phyloP scores from a whole-genome alignment of 1,140 invertebrate species.

The Bombus polaris region DNA sequence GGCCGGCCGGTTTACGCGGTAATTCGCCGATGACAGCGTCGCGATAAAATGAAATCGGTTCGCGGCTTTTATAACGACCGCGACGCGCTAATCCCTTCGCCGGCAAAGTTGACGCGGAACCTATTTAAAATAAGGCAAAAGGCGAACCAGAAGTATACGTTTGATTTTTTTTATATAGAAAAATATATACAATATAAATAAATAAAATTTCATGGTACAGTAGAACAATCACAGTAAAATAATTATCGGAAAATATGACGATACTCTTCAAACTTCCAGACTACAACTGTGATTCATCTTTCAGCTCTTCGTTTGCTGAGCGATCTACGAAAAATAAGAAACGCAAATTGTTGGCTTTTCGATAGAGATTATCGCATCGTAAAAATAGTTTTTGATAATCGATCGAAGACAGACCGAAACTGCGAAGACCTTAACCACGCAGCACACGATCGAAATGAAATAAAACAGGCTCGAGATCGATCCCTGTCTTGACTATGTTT shows the following conservation, averaged over 20 bases:
- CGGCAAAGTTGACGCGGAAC: background rate
- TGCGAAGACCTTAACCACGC: background rate
- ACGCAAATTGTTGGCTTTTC: background rate
- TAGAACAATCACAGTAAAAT: no score
- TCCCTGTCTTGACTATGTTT: background rate
- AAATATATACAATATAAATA: background rate
- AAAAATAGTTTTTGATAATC: slow-evolving; percentile 5
- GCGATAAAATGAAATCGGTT: slow-evolving; percentile 67
- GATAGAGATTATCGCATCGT: background rate
- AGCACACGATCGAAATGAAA: background rate
- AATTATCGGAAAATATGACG: no score
- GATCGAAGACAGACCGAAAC: background rate
- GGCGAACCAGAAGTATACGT: background rate
- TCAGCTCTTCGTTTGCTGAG: no score
- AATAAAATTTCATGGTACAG: no score
- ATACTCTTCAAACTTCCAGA: no score
- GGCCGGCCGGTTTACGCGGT: slow-evolving; percentile 59
- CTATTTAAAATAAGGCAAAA: background rate
- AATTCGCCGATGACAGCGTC: slow-evolving; percentile 67
- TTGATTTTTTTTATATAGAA: background rate
- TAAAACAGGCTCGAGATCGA: background rate
- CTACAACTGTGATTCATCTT: no score
- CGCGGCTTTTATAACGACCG: slow-evolving; percentile 54
- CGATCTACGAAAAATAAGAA: background rate
- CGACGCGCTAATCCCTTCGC: slow-evolving; percentile 20